Evolutionary conservation across 2,888 invertebrate species (phyloP).

Genomic region (Morpho achilles): DNA sequence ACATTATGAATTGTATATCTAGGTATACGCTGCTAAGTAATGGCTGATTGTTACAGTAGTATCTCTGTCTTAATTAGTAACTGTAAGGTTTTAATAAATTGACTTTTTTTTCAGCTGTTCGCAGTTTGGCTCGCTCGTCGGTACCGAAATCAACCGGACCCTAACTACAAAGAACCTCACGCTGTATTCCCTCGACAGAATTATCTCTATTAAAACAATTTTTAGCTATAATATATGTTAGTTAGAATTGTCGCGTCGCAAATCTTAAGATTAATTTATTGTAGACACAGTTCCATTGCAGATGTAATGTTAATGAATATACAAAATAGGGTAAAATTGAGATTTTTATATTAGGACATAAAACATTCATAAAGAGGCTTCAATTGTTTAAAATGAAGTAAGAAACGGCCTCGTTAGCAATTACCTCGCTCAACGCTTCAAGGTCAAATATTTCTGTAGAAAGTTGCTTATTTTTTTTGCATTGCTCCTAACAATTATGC

Average conservation of each 20-base stretch:
- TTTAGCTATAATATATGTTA: slow-evolving; percentile 10
- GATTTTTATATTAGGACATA: too few species aligned
- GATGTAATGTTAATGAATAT: not conserved
- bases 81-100: not conserved
- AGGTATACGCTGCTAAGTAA: not conserved
- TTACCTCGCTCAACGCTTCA: slow-evolving; percentile 12
- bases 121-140: slow-evolving; percentile 89
- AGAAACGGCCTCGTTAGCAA: slow-evolving; percentile 10
- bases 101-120: slow-evolving; percentile 81
- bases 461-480: slow-evolving; percentile 6
- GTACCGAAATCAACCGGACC: slow-evolving; percentile 90
- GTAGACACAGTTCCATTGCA: too few species aligned
- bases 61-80: not conserved
- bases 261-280: not conserved
- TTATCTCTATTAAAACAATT: slow-evolving; percentile 63
- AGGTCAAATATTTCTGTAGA: slow-evolving; percentile 17
- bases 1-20: not conserved
- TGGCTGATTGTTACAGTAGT: not conserved
- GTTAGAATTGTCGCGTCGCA: slow-evolving; percentile 4
- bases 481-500: not conserved
- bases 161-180: slow-evolving; percentile 84
- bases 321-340: not conserved
- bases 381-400: slow-evolving; percentile 1
- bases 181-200: slow-evolving; percentile 84
- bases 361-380: slow-evolving; percentile 1